Percentiles rank a stretch among this genome's conserved stretches.
Evolutionary conservation across 2,888 invertebrate species (phyloP).

Genomic region (Drosophila cognata): DNA sequence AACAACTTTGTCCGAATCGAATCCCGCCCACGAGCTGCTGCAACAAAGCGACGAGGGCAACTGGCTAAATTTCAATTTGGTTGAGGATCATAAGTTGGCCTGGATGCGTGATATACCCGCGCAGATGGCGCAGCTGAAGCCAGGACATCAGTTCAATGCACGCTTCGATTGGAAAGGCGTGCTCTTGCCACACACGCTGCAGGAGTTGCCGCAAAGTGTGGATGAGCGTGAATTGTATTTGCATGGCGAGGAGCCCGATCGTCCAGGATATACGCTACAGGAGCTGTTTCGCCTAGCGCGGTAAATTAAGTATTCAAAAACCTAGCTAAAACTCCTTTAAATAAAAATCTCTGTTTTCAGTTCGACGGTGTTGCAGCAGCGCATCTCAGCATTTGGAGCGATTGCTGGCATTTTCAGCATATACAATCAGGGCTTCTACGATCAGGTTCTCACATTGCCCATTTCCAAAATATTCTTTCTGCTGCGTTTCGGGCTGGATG

Average conservation of each 20-base stretch:
- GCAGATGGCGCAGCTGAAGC: slow-evolving; percentile 87
- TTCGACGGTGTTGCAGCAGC: slow-evolving; percentile 92
- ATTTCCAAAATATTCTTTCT: slow-evolving; percentile 92
- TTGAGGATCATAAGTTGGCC: slow-evolving; percentile 94
- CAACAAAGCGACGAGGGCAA: slow-evolving; percentile 88
- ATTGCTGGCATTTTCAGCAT: slow-evolving; percentile 92
- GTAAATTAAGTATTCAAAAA: slow-evolving; percentile 51
- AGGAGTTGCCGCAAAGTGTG: slow-evolving; percentile 68
- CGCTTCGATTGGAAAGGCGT: slow-evolving; percentile 93
- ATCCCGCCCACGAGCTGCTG: slow-evolving; percentile 87
- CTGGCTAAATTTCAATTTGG: slow-evolving; percentile 94
- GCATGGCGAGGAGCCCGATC: slow-evolving; percentile 96
- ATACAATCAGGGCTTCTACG: slow-evolving; percentile 91
- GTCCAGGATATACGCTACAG: slow-evolving; percentile 95
- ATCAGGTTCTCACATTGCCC: slow-evolving; percentile 90
- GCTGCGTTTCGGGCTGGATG: slow-evolving; percentile 94
- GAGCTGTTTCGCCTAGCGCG: slow-evolving; percentile 93
- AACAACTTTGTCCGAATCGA: slow-evolving; percentile 54
- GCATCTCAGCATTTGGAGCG: slow-evolving; percentile 91
- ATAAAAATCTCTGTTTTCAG: slow-evolving; percentile 75
- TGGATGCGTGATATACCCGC: slow-evolving; percentile 92
- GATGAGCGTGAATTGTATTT: slow-evolving; percentile 91
- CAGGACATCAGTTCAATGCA: slow-evolving; percentile 90
- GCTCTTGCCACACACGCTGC: slow-evolving; percentile 89
- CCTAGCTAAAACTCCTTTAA: fast-evolving